These are phyloP conservation scores for Proterorhinus semilunaris DNA, from an alignment of 2,113 vertebrate species.

Conservation along the genomic window DNA sequence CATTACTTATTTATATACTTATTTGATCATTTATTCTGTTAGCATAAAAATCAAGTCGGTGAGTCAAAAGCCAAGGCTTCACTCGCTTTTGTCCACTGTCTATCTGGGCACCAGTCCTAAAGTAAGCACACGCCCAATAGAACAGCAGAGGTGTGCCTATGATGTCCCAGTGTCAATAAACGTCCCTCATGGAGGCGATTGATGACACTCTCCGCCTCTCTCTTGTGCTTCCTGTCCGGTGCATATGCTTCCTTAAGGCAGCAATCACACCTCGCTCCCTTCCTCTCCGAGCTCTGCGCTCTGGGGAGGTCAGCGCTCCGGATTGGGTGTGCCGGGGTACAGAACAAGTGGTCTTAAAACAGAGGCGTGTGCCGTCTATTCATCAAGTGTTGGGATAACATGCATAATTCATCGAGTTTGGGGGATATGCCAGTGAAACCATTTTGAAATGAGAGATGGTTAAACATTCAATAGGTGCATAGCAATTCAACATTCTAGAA, in stretches of 20 bases:
- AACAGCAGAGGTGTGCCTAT: conserved; percentile 9
- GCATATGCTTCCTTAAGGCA: conserved; percentile 71
- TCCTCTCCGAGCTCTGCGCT: conserved; percentile 50
- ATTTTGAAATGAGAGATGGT: not conserved
- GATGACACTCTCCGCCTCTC: conserved; percentile 53
- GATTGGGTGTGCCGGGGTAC: conserved; percentile 42
- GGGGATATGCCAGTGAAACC: not conserved
- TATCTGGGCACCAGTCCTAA: not conserved
- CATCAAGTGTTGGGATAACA: conserved; percentile 5
- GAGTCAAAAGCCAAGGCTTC: not conserved
- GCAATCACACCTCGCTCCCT: conserved; percentile 60
- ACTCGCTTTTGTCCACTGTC: not conserved
- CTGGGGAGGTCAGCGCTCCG: conserved; percentile 29
- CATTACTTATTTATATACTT: no score
- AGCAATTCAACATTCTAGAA: no score
- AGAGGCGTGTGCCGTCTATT: conserved; percentile 20
- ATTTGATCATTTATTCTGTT: no score
- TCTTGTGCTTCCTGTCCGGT: conserved; percentile 50
- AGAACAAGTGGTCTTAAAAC: conserved; percentile 12
- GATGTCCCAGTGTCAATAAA: conserved; percentile 25
- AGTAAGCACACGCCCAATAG: not conserved
- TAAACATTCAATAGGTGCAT: no score
- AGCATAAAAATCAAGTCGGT: not conserved
- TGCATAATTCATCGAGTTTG: not conserved
- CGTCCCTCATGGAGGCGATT: conserved; percentile 45